phyloP scores from a whole-genome alignment of 2,797 vertebrate species.

The Darevskia mixta region DNA sequence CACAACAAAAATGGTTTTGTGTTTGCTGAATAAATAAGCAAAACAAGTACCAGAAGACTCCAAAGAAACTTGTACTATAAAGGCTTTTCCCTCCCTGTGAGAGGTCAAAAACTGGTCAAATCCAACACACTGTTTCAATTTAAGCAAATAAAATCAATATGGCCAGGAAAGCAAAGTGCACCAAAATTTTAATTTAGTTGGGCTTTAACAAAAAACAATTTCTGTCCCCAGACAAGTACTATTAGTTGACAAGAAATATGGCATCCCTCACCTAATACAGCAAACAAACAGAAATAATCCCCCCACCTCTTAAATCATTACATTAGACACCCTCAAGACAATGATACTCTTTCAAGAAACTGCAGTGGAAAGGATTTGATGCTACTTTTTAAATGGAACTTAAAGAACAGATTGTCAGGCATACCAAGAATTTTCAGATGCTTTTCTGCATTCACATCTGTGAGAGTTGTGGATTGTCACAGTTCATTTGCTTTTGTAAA shows the following conservation, averaged over 20 bases:
- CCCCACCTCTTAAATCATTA: constrained; percentile 80
- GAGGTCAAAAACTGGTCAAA: constrained; percentile 84
- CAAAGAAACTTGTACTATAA: constrained; percentile 82
- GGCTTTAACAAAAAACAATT: constrained; percentile 64
- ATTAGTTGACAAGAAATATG: constrained; percentile 81
- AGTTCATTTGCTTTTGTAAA: constrained; percentile 84
- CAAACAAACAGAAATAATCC: constrained; percentile 78
- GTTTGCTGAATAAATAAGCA: constrained; percentile 87
- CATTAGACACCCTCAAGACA: constrained; percentile 80
- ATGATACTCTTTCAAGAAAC: constrained; percentile 78
- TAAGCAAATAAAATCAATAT: constrained; percentile 86
- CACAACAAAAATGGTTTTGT: constrained; percentile 86
- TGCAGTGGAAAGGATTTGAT: constrained; percentile 80
- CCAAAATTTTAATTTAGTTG: constrained; percentile 84
- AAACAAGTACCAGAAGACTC: constrained; percentile 80
- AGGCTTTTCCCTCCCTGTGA: constrained; percentile 79
- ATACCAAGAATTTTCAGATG: constrained; percentile 83
- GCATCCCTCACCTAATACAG: constrained; percentile 81
- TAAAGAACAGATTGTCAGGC: constrained; percentile 87
- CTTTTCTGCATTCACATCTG: constrained; percentile 85
- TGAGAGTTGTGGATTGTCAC: constrained; percentile 86
- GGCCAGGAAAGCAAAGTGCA: constrained; percentile 86
- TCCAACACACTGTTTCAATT: constrained; percentile 83
- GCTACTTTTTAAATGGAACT: constrained; percentile 83
- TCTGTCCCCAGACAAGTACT: constrained; percentile 77